Percentiles rank a stretch among this genome's conserved stretches.
phyloP scores from a whole-genome alignment of 2,888 invertebrate genomes.

The Tribolium freemani region DNA sequence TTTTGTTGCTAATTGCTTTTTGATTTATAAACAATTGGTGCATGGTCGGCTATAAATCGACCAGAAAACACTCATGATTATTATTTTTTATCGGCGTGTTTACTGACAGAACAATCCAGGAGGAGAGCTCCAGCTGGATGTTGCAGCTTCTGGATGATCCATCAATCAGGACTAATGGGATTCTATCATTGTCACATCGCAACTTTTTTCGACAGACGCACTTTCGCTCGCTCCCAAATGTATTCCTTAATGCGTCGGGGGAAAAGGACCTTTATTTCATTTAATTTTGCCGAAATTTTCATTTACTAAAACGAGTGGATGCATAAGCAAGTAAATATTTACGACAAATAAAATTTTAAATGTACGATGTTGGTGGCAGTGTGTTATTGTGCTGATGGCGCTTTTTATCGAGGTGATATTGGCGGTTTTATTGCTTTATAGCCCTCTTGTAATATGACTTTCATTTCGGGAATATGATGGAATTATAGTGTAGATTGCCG shows the following conservation, averaged over 20 bases:
- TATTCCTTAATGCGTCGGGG: background rate
- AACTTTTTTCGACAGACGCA: slow-evolving; percentile 17
- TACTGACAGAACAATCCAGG: slow-evolving; percentile 31
- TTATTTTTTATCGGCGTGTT: slow-evolving; percentile 33
- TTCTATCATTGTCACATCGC: slow-evolving; percentile 35
- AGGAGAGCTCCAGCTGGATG: slow-evolving; percentile 28
- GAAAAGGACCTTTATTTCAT: background rate
- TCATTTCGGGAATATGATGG: slow-evolving; percentile 37
- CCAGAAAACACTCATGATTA: slow-evolving; percentile 33
- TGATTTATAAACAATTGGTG: slow-evolving; percentile 36
- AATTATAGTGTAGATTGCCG: slow-evolving; percentile 38
- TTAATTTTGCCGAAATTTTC: background rate
- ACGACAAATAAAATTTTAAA: slow-evolving; percentile 36
- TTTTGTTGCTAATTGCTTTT: slow-evolving; percentile 37
- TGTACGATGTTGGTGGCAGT: slow-evolving; percentile 34
- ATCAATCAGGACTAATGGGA: slow-evolving; percentile 34
- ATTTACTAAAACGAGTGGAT: slow-evolving; percentile 4
- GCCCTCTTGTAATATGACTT: slow-evolving; percentile 36
- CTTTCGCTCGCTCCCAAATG: slow-evolving; percentile 3
- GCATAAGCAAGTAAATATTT: slow-evolving; percentile 16
- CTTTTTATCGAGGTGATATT: slow-evolving; percentile 39
- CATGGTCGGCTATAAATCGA: slow-evolving; percentile 31
- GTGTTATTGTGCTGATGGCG: slow-evolving; percentile 38
- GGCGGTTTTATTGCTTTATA: slow-evolving; percentile 41
- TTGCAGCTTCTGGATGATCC: slow-evolving; percentile 28